These are phyloP conservation scores for Trididemnum nubilum DNA, from an alignment of 23 tunicate genomes.

Conservation along the genomic window DNA sequence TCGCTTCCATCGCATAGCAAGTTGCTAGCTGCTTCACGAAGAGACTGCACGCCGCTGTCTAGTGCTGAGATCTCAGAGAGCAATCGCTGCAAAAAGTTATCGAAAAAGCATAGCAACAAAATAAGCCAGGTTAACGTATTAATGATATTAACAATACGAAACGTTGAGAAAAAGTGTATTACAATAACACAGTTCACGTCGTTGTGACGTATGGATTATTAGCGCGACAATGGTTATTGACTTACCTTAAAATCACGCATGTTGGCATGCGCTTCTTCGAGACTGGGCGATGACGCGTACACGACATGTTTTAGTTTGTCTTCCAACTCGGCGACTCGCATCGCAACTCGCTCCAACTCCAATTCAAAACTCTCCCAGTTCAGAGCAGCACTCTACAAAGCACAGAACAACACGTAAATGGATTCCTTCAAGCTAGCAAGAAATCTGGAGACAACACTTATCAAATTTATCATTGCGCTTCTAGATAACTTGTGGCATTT, in stretches of 20 bases:
- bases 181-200: too few relatives aligned
- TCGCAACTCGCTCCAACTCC: constrained; percentile 70
- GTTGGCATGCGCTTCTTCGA: constrained; percentile 48
- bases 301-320: constrained; percentile 46
- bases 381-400: constrained; percentile 67
- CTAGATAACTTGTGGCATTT: too few relatives aligned
- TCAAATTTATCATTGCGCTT: constrained; percentile 83
- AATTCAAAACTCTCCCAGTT: constrained; percentile 88
- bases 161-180: too few relatives aligned
- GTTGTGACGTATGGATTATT: neutral
- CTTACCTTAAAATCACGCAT: constrained; percentile 64
- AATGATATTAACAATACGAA: too few relatives aligned
- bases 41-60: constrained; percentile 74
- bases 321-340: constrained; percentile 46
- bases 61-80: constrained; percentile 36
- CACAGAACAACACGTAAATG: neutral
- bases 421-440: constrained; percentile 59
- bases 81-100: constrained; percentile 32
- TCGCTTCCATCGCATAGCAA: constrained; percentile 45
- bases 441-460: constrained; percentile 46
- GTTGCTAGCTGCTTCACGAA: constrained; percentile 67
- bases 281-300: constrained; percentile 55
- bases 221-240: too few relatives aligned
- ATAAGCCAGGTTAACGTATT: too few relatives aligned
- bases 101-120: neutral